phyloP scores from a whole-genome alignment of 2,888 invertebrate species.

The Mamestra brassicae region DNA sequence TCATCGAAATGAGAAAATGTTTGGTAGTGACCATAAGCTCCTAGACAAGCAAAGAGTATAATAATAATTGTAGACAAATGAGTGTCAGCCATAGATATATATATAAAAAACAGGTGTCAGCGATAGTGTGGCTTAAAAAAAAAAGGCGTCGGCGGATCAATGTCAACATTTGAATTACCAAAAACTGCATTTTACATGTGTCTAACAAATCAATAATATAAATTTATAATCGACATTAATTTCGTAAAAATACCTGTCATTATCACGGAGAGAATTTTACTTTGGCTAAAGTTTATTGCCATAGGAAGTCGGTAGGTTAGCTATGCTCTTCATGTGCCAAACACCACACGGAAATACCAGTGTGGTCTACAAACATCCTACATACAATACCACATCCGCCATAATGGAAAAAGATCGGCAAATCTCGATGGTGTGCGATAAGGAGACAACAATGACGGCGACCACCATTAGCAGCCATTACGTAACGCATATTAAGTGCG shows the following conservation, averaged over 20 bases:
- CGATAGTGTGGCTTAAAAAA: no score
- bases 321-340: background rate
- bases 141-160: no score
- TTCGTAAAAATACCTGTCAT: background rate
- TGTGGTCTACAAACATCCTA: slow-evolving; percentile 50
- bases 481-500: slow-evolving; percentile 87
- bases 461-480: slow-evolving; percentile 79
- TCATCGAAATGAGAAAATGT: no score
- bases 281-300: background rate
- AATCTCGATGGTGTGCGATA: slow-evolving; percentile 66
- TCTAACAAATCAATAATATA: no score
- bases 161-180: background rate
- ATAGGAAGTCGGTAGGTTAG: background rate
- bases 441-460: slow-evolving; percentile 76
- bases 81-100: no score
- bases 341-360: slow-evolving; percentile 22
- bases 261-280: background rate
- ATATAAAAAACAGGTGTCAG: no score
- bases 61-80: no score
- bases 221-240: no score
- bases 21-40: no score
- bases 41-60: no score
- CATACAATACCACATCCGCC: slow-evolving; percentile 52
- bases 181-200: no score
- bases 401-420: slow-evolving; percentile 58